Base-by-base conservation (phyloP, 1,140 invertebrate species). In the Penaeus vannamei region DNA sequence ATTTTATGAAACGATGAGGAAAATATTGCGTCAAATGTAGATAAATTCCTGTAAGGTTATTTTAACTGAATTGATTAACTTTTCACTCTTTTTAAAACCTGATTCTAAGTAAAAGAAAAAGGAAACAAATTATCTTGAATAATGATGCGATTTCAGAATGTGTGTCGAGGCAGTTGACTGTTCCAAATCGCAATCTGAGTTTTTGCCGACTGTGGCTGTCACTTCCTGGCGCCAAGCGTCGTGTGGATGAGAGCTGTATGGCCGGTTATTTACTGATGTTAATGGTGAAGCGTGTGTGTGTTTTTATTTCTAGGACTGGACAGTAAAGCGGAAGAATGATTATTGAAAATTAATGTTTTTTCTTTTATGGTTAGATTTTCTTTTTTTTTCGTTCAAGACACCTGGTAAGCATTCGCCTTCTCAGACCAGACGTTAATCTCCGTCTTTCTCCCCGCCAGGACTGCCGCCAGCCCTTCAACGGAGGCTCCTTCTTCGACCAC, bases 401-500 rank as follows among this genome's bases (percentile, higher is more conserved):
- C 72, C 8, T 22, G 23, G 19, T 29, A 32, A 46, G 32, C 7
- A 8, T 23, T 84, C 82, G 2, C 62, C 53, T 26, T 23, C 69
- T 53, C 82, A 89, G 42, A 59, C 36, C 26, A 0, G 53, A 53
- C 53, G 53, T 53, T 62, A 80, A 76, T 91, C 42, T 53, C 59
- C 29, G 42, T 86, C 36, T n/a, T 82, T 84, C 85, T 42, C 23
- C 42, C 26, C 84, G 66, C 90, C 94, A 98, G 97, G 97, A 98
- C 93, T 99, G 98, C 93, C 95, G 97, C 90, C 96, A 97, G 93
- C 97, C 97, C 26, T 99, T 99, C 94, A 96, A 97, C 92, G 97
- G 97, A 36, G 97, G 97, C 12, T 98, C 97, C 26, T 98, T 98
- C 94, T 98, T 98, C 92, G 98, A 98, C 93, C 97, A 99, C 93